These are phyloP conservation scores for Papilio dardanus DNA, from an alignment of 1,140 invertebrate genomes.

Conservation along the genomic window DNA sequence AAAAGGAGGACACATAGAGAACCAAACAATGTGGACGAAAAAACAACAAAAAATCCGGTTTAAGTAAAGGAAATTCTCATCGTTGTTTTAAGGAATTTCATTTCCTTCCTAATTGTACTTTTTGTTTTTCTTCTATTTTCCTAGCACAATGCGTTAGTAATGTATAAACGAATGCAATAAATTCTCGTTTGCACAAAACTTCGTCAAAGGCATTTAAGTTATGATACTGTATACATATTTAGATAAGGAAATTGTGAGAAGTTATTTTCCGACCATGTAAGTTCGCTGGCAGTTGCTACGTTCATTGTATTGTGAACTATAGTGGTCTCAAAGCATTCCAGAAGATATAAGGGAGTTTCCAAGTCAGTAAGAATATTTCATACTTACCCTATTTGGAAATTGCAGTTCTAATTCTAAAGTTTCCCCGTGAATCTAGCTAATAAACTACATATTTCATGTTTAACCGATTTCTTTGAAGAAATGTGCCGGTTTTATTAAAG, in stretches of 20 bases:
- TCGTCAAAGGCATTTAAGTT: background rate
- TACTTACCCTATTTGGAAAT: constrained; percentile 50
- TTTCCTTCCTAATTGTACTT: background rate
- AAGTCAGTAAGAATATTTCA: constrained; percentile 50
- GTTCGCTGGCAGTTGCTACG: constrained; percentile 18
- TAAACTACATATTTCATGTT: constrained; percentile 41
- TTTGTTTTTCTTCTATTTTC: background rate
- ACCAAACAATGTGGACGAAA: background rate
- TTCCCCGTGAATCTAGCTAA: constrained; percentile 41
- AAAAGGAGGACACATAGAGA: background rate
- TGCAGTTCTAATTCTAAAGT: constrained; percentile 50
- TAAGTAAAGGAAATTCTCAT: background rate
- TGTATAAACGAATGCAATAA: constrained; percentile 7
- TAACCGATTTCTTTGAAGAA: constrained; percentile 24
- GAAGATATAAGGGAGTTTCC: constrained; percentile 18
- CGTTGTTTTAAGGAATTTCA: background rate
- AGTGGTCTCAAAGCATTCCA: constrained; percentile 22
- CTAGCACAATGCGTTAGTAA: background rate
- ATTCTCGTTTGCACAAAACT: constrained; percentile 5
- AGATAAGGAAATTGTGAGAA: constrained; percentile 34
- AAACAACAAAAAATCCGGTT: background rate
- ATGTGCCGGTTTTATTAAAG: constrained; percentile 8
- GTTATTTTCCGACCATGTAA: constrained; percentile 30
- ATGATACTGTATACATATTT: no score
- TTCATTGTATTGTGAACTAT: constrained; percentile 41